These are phyloP conservation scores for Zaprionus vittiger DNA, from an alignment of 1,140 invertebrate species.

Conservation along the genomic window DNA sequence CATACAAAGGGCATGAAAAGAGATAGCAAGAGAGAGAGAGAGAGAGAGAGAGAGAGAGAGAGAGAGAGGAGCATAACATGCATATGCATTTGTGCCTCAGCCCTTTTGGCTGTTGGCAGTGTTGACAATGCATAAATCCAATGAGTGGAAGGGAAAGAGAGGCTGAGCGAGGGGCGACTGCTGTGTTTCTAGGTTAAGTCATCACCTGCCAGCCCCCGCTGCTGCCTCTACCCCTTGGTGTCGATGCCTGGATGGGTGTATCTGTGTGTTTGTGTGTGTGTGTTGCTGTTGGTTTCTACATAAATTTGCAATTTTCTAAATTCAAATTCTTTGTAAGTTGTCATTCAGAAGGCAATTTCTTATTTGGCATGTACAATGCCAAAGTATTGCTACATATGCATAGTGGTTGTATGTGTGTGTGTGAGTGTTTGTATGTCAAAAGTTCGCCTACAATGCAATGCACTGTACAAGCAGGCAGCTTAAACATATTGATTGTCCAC, in stretches of 20 bases:
- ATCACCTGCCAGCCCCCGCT: background rate
- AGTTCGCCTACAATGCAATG: slow-evolving; percentile 72
- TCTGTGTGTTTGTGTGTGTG: slow-evolving; percentile 14
- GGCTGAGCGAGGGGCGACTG: slow-evolving; percentile 11
- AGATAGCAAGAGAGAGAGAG: background rate
- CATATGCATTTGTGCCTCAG: slow-evolving; percentile 44
- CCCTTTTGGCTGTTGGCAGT: slow-evolving; percentile 44
- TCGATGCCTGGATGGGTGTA: background rate
- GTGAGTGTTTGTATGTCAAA: slow-evolving; percentile 61
- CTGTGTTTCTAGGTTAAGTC: slow-evolving; percentile 51
- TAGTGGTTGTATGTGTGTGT: slow-evolving; percentile 29
- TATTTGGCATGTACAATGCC: slow-evolving; percentile 56
- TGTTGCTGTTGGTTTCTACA: slow-evolving; percentile 62
- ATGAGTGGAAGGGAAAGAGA: background rate
- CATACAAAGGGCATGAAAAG: slow-evolving; percentile 3
- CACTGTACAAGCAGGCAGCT: slow-evolving; percentile 44
- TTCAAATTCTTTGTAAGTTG: slow-evolving; percentile 83
- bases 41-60: background rate
- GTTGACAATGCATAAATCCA: slow-evolving; percentile 35
- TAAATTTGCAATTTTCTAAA: slow-evolving; percentile 82
- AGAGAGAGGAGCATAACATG: slow-evolving; percentile 16
- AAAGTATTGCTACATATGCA: slow-evolving; percentile 57
- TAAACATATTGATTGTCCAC: slow-evolving; percentile 72
- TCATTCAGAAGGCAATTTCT: slow-evolving; percentile 74
- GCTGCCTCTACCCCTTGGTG: background rate